These are phyloP conservation scores for Porites cylindrica DNA, from an alignment of 92 coral and sea anemone genomes.

Conservation along the genomic window DNA sequence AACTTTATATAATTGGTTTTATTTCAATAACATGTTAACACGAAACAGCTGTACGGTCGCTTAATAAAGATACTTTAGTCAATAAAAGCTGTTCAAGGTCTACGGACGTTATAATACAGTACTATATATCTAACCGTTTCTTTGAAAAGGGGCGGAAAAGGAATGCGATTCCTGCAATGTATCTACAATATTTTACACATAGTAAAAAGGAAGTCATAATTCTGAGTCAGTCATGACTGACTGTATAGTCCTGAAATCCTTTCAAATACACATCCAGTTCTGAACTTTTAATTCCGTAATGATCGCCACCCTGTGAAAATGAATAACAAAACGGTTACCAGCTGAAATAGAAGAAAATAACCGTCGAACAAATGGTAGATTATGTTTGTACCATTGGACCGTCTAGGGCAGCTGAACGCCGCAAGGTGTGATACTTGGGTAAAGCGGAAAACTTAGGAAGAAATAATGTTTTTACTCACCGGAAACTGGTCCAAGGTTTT, in stretches of 20 bases:
- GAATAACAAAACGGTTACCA: not conserved
- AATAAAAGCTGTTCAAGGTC: constrained; percentile 40
- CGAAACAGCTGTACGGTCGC: constrained; percentile 50
- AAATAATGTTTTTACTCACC: not conserved
- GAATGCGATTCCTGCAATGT: not conserved
- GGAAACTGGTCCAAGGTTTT: constrained; percentile 41
- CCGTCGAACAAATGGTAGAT: no score
- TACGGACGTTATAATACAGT: constrained; percentile 7
- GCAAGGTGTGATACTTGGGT: not conserved
- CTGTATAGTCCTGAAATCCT: constrained; percentile 78
- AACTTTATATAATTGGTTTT: constrained; percentile 58
- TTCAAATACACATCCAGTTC: constrained; percentile 92
- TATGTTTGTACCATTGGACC: not conserved
- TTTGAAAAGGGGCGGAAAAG: not conserved
- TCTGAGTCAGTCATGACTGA: constrained; percentile 12
- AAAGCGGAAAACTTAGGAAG: not conserved
- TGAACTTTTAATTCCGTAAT: constrained; percentile 92
- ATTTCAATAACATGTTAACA: constrained; percentile 53
- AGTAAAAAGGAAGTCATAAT: constrained; percentile 17
- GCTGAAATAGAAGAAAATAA: not conserved
- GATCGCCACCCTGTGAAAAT: constrained; percentile 77
- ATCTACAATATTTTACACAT: constrained; percentile 51
- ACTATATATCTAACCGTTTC: constrained; percentile 1
- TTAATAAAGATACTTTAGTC: constrained; percentile 46
- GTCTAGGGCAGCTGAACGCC: not conserved